phyloP scores from a whole-genome alignment of 2,113 vertebrate genomes.

The Caretta caretta region DNA sequence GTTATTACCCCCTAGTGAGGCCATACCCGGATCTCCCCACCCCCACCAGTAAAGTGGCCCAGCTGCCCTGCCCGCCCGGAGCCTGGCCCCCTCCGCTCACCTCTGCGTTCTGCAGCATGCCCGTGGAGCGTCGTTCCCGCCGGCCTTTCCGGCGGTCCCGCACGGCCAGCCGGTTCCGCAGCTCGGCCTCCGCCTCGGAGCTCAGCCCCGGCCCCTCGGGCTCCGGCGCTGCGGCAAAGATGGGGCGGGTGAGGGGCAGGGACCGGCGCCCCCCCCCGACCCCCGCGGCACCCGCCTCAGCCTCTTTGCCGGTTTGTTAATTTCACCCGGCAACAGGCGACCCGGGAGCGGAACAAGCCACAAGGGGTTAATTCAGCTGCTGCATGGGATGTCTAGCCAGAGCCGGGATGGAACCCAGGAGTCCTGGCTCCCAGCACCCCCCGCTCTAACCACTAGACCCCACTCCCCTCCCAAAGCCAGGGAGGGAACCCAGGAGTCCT shows the following conservation, averaged over 20 bases:
- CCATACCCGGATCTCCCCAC: neutral
- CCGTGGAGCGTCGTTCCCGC: slow-evolving; percentile 83
- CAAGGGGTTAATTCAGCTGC: neutral
- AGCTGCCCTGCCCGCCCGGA: neutral
- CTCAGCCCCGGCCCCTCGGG: neutral
- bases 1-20: neutral
- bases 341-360: neutral
- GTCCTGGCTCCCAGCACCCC: neutral
- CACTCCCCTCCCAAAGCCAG: neutral
- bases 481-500: neutral
- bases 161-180: slow-evolving; percentile 42
- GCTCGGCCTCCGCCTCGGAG: slow-evolving; percentile 50
- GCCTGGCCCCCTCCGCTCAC: neutral
- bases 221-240: neutral
- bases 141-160: slow-evolving; percentile 74
- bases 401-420: no score
- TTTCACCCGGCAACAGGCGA: neutral
- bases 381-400: rapidly evolving
- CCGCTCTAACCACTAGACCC: neutral
- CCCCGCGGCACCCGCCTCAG: no score
- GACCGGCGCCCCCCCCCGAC: neutral
- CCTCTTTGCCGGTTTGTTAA: neutral
- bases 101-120: slow-evolving; percentile 65
- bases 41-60: no score
- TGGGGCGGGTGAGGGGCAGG: neutral